Evolutionary conservation across 2,113 vertebrate genomes (phyloP).

Genomic region (Agapornis roseicollis): DNA sequence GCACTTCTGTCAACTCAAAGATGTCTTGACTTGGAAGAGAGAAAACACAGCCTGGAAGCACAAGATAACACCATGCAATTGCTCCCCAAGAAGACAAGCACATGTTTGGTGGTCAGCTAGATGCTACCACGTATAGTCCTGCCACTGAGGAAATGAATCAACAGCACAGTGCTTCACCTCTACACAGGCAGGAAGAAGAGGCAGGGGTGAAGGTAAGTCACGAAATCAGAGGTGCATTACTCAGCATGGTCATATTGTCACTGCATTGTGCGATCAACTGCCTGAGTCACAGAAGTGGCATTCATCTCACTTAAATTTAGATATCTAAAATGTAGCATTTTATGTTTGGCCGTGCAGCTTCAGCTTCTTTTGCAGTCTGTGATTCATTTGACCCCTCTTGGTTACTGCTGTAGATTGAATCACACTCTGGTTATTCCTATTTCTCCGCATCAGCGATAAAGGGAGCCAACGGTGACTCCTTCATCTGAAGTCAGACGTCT

Average conservation of each 20-base stretch:
- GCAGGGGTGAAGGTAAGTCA: background rate
- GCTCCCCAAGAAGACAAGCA: background rate
- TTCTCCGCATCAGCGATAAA: background rate
- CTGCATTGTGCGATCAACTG: background rate
- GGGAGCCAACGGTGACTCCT: background rate
- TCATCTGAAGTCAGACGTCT: slow-evolving; percentile 5
- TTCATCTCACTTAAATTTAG: slow-evolving; percentile 2
- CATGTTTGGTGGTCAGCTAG: rapidly evolving
- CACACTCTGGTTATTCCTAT: slow-evolving; percentile 9
- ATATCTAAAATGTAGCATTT: background rate
- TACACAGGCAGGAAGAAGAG: background rate
- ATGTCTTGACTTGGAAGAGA: background rate
- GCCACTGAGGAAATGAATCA: background rate
- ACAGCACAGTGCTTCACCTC: background rate
- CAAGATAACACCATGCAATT: background rate
- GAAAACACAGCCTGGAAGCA: background rate
- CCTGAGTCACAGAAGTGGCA: slow-evolving; percentile 29
- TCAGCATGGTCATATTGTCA: background rate
- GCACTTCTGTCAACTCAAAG: background rate
- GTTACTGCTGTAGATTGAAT: background rate
- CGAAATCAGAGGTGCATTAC: background rate
- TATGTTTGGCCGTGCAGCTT: background rate
- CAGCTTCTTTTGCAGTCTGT: slow-evolving; percentile 12
- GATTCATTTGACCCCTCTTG: slow-evolving; percentile 44
- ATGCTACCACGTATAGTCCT: background rate